phyloP scores from a whole-genome alignment of 2,888 invertebrate species.

The Diaphora mendica region DNA sequence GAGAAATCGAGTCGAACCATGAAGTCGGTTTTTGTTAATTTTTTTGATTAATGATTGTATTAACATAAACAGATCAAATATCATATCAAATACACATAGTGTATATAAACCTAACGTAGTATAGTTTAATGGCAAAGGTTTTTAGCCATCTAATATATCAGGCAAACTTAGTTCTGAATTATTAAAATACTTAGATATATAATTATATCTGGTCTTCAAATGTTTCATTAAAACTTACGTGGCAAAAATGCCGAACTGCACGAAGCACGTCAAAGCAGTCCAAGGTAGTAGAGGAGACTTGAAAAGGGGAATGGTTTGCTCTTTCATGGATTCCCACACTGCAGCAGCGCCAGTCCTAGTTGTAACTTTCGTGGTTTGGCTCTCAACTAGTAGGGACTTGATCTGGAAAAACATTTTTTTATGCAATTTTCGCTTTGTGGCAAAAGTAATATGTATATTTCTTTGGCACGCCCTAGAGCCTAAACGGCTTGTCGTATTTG shows the following conservation, averaged over 20 bases:
- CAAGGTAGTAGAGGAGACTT: slow-evolving; percentile 83
- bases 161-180: background rate
- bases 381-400: slow-evolving; percentile 63
- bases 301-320: slow-evolving; percentile 86
- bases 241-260: slow-evolving; percentile 89
- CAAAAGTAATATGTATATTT: background rate
- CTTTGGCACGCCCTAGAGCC: no score
- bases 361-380: slow-evolving; percentile 46
- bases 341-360: slow-evolving; percentile 60
- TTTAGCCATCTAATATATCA: background rate
- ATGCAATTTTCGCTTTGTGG: background rate
- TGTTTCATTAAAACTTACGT: slow-evolving; percentile 80
- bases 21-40: no score
- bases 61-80: no score
- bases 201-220: background rate
- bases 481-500: no score
- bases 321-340: slow-evolving; percentile 82
- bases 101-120: no score
- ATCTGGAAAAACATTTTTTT: slow-evolving; percentile 58
- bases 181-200: background rate
- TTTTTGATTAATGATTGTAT: no score
- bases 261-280: slow-evolving; percentile 86
- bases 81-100: no score
- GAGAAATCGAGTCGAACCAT: no score
- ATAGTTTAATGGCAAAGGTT: background rate